Evolutionary conservation across 1,140 invertebrate species (phyloP).

Genomic region (Planococcus citri): DNA sequence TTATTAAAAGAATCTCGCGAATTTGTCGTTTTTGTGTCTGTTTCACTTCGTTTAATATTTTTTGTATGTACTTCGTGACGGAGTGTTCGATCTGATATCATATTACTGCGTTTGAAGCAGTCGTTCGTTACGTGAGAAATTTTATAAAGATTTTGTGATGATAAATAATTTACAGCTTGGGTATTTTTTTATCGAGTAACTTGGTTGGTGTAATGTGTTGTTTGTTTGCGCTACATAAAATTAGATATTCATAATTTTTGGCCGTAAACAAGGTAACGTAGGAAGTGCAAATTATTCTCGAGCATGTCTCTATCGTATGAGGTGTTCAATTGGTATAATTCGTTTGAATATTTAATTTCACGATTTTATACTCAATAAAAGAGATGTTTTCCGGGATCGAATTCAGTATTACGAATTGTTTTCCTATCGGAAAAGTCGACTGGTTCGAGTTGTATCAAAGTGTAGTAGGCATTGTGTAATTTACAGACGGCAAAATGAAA

Average conservation of each 20-base stretch:
- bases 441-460: not conserved
- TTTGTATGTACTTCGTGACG: too few species aligned
- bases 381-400: too few species aligned
- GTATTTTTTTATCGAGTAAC: too few species aligned
- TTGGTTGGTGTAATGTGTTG: too few species aligned
- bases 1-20: conserved; percentile 58
- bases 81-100: not conserved
- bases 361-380: too few species aligned
- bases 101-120: not conserved
- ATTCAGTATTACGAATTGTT: too few species aligned
- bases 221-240: too few species aligned
- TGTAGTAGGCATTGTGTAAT: not conserved
- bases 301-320: too few species aligned
- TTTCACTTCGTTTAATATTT: too few species aligned
- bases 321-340: not conserved
- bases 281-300: not conserved
- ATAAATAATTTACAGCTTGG: not conserved
- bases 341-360: not conserved
- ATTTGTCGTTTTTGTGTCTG: too few species aligned
- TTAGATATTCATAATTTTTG: too few species aligned
- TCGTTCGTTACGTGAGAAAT: not conserved
- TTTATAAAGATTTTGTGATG: not conserved
- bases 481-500: not conserved
- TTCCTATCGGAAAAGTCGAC: not conserved
- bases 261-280: too few species aligned